Percentiles rank a stretch among this genome's conserved stretches.
Conservation (phyloP, 2,113 vertebrate genomes). For the Hyaena hyaena region DNA sequence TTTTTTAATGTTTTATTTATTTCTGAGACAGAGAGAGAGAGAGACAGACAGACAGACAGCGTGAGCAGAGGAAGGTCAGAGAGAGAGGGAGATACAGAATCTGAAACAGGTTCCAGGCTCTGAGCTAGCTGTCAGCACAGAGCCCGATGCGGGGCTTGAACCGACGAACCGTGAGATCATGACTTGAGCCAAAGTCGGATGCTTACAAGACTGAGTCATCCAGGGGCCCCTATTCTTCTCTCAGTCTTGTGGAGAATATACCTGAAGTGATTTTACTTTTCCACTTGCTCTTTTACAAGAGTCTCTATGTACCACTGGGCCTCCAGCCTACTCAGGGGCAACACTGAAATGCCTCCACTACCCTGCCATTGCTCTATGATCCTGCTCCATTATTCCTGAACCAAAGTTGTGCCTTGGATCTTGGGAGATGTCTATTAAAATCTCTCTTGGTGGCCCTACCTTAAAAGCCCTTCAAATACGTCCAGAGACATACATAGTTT, state of each 20-base stretch:
- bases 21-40: too few species aligned
- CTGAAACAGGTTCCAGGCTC: too few species aligned
- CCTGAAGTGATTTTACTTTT: neutral
- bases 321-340: neutral
- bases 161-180: too few species aligned
- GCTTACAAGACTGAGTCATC: too few species aligned
- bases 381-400: neutral
- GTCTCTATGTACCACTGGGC: neutral
- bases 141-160: too few species aligned
- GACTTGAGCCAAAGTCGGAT: too few species aligned
- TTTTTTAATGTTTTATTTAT: too few species aligned
- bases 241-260: neutral
- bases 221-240: neutral
- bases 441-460: neutral
- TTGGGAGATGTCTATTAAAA: neutral
- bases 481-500: neutral
- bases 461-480: neutral
- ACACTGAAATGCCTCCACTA: neutral
- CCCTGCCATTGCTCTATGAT: neutral
- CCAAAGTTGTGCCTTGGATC: neutral
- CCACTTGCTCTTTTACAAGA: neutral
- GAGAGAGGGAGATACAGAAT: too few species aligned
- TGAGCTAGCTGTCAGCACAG: too few species aligned
- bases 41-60: too few species aligned
- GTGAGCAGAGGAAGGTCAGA: too few species aligned